Base-by-base conservation (phyloP, 2,888 invertebrate species). In the Watsonalla cultraria region DNA sequence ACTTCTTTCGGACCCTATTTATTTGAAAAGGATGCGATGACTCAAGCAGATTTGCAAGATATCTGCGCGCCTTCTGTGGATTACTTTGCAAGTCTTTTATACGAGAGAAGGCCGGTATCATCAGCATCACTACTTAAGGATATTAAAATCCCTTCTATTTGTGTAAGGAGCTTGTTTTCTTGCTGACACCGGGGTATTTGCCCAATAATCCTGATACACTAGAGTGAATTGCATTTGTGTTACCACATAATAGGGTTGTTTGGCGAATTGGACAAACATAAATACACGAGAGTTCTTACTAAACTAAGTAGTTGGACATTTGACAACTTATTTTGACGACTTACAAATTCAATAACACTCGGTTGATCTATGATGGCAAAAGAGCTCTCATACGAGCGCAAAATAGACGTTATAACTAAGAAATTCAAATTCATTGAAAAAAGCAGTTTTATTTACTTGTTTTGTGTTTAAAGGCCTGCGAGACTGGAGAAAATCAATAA, bases 71-170 rank as follows among this genome's bases (percentile, higher is more conserved):
- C 80, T 78, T 85, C 86, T 80, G 82, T 78, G 87, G 90, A 90
- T 90, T 90, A 90, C 89, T 88, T 89, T 85, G 90, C 90, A 87
- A 88, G 83, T 88, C 87, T 83, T 90, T 89, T 89, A 87, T 88
- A 78, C 75, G 71, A 78, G 70, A 74, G 76, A 78, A 82, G 82
- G 80, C 77, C 82, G 78, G 86, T 89, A 88, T 85, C 82, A 84
- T 86, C 42, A 42, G 42, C 11, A 42, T 42, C 87, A 84, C 89
- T 90, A 90, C 90, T 90, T 90, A 90, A 82, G 84, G 86, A 89
- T 90, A 90, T 90, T 90, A 90, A 89, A 90, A 89, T 84, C 88
- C 83, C 81, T 84, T 80, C 82, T 82, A 83, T 86, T 86, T 86
- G 80, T 83, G 83, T 86, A 85, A 86, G 87, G 64, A 84, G 88